phyloP scores from a whole-genome alignment of 2,113 vertebrate genomes.

The Onychostoma macrolepis region DNA sequence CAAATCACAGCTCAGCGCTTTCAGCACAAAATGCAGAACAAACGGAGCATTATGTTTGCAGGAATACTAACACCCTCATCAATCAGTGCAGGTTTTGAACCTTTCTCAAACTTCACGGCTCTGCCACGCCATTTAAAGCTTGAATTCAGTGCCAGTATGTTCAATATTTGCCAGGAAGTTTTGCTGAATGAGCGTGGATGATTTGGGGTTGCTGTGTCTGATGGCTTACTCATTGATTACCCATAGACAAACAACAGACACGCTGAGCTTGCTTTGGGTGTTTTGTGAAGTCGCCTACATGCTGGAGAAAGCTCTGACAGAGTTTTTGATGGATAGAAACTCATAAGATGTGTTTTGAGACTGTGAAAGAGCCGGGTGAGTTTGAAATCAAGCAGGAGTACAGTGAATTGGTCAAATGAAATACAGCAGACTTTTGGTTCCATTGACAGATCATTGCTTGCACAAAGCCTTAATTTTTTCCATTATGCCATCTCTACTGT shows the following conservation, averaged over 20 bases:
- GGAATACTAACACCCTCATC: slow-evolving; percentile 27
- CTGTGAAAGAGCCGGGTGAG: neutral
- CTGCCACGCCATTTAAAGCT: neutral
- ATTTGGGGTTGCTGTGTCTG: neutral
- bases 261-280: neutral
- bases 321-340: no score
- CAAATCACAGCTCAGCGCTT: slow-evolving; percentile 27
- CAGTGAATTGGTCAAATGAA: neutral
- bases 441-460: neutral
- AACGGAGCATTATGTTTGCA: slow-evolving; percentile 33
- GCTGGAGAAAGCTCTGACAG: neutral
- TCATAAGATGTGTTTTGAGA: neutral
- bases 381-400: slow-evolving; percentile 3
- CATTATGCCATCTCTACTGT: neutral
- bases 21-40: slow-evolving; percentile 1
- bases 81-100: slow-evolving; percentile 14
- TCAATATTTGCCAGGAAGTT: neutral
- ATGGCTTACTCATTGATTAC: slow-evolving; percentile 7
- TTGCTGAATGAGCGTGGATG: neutral
- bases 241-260: neutral
- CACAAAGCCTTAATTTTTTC: neutral
- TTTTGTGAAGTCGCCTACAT: neutral
- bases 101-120: slow-evolving; percentile 7
- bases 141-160: neutral
- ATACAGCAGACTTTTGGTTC: neutral